Evolutionary conservation across 2,888 invertebrate species (phyloP).

Genomic region (Gastrophysa polygoni): DNA sequence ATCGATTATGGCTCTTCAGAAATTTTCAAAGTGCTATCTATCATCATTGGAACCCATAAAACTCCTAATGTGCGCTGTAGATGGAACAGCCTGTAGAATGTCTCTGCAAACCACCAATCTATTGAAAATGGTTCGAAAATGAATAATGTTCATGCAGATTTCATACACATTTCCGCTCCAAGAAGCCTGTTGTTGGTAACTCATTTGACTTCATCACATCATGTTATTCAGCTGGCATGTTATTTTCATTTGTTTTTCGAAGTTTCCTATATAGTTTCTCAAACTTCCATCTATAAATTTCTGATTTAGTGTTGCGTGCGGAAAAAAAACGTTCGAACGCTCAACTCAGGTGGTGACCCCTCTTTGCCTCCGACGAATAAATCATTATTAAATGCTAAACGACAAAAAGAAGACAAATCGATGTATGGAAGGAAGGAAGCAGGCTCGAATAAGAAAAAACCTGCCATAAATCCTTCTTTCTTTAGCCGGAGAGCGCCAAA

Average conservation of each 20-base stretch:
- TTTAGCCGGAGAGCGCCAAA: conserved; percentile 52
- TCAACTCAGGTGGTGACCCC: conserved; percentile 43
- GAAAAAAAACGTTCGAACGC: conserved; percentile 37
- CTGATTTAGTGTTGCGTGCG: conserved; percentile 29
- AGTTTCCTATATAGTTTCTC: not conserved
- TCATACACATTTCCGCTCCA: too few relatives aligned
- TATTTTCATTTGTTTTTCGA: not conserved
- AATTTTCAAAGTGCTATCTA: too few relatives aligned
- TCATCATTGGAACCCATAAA: too few relatives aligned
- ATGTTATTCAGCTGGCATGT: too few relatives aligned
- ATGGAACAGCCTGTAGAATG: too few relatives aligned
- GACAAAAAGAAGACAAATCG: conserved; percentile 59
- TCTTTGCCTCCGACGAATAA: conserved; percentile 44
- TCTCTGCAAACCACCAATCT: too few relatives aligned
- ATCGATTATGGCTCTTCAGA: too few relatives aligned
- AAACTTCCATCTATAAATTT: conserved; percentile 16
- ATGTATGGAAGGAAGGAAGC: conserved; percentile 55
- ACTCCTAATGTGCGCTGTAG: too few relatives aligned
- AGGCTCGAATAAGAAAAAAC: conserved; percentile 52
- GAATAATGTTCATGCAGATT: too few relatives aligned
- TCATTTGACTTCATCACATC: too few relatives aligned
- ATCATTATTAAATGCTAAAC: conserved; percentile 58
- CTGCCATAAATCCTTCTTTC: conserved; percentile 57
- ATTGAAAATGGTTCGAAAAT: too few relatives aligned
- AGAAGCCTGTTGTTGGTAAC: too few relatives aligned